Percentiles rank a stretch among this genome's conserved stretches.
Evolutionary conservation across 1,140 invertebrate genomes (phyloP).

Genomic region (Ridgeia piscesae): DNA sequence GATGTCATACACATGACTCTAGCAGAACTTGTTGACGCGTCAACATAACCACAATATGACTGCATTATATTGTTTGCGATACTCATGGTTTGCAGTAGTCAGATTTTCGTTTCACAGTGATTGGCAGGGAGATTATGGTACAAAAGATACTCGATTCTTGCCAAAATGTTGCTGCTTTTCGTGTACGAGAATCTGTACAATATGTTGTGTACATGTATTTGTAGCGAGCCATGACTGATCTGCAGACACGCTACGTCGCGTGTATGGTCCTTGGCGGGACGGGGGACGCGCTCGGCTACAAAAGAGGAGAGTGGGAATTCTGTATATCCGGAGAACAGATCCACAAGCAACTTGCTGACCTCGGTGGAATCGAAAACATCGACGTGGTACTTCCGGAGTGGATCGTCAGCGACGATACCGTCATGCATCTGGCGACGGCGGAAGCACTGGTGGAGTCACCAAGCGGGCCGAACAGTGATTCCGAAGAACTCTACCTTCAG

Average conservation of each 20-base stretch:
- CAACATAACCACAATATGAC: background rate
- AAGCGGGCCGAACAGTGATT: background rate
- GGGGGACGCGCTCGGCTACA: slow-evolving; percentile 50
- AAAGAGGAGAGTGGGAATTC: slow-evolving; percentile 50
- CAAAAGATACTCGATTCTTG: background rate
- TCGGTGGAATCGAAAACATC: slow-evolving; percentile 41
- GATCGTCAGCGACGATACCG: slow-evolving; percentile 41
- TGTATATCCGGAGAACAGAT: slow-evolving; percentile 39
- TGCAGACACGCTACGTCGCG: slow-evolving; percentile 27
- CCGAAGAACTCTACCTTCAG: background rate
- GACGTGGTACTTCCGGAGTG: slow-evolving; percentile 28
- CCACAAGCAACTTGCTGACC: slow-evolving; percentile 37
- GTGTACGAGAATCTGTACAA: background rate
- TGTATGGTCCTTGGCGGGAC: slow-evolving; percentile 51
- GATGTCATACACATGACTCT: background rate
- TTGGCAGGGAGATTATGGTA: background rate
- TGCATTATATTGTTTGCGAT: background rate
- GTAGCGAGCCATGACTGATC: background rate
- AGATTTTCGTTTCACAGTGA: background rate
- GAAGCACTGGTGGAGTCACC: slow-evolving; percentile 9
- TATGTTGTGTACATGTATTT: background rate
- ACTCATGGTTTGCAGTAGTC: no score
- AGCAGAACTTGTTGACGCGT: no score
- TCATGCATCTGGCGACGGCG: slow-evolving; percentile 39
- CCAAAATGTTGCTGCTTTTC: background rate